phyloP scores from a whole-genome alignment of 2,888 invertebrate genomes.

The Agrilus mali region DNA sequence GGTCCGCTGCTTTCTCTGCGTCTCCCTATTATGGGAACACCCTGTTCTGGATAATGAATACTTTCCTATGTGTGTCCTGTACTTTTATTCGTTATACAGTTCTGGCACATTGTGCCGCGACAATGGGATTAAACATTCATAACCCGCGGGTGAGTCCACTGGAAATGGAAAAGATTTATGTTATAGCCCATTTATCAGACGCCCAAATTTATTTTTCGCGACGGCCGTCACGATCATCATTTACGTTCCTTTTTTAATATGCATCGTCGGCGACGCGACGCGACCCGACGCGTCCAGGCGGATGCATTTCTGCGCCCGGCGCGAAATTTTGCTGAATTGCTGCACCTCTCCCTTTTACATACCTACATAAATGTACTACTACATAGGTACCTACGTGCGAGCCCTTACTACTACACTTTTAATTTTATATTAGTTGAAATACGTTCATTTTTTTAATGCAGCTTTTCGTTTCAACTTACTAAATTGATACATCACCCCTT shows the following conservation, averaged over 20 bases:
- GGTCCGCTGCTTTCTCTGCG: constrained; percentile 23
- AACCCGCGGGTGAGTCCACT: constrained; percentile 18
- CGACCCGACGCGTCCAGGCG: constrained; percentile 28
- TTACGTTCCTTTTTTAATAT: no score
- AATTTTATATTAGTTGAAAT: no score
- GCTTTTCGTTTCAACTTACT: no score
- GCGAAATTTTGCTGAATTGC: no score
- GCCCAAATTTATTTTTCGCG: constrained; percentile 1
- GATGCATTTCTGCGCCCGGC: constrained; percentile 27
- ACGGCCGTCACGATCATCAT: no score
- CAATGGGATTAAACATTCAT: constrained; percentile 30
- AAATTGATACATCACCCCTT: no score
- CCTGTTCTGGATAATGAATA: constrained; percentile 24
- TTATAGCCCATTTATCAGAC: constrained; percentile 4
- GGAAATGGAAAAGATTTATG: constrained; percentile 10
- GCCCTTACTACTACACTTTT: no score
- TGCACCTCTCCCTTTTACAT: no score
- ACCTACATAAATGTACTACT: no score
- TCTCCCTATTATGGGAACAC: no score
- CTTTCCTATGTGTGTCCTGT: constrained; percentile 31
- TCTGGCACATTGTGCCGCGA: constrained; percentile 26
- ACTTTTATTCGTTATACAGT: constrained; percentile 28
- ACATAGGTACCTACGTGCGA: no score
- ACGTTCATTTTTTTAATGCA: no score
- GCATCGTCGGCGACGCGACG: constrained; percentile 8